These are phyloP conservation scores for Anolis apletophallus DNA, from an alignment of 2,797 vertebrate genomes.

Conservation along the genomic window DNA sequence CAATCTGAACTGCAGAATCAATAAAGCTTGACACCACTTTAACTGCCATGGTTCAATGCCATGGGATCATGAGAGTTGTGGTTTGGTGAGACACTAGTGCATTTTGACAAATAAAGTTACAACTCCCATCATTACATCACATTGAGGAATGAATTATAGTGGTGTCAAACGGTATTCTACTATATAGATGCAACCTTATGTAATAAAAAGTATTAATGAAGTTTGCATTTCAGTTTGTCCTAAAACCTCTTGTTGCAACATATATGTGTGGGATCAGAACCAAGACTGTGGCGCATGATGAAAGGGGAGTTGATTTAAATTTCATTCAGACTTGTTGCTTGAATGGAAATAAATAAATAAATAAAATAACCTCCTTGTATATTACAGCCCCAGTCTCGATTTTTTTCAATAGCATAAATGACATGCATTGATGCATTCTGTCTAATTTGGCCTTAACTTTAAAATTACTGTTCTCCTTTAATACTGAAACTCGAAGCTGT, in stretches of 20 bases:
- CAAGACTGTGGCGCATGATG: neutral
- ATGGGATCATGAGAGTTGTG: no score
- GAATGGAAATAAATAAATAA: neutral
- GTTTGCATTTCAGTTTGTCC: neutral
- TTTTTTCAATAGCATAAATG: neutral
- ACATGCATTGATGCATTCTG: neutral
- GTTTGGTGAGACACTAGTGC: no score
- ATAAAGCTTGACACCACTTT: no score
- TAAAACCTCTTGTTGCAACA: neutral
- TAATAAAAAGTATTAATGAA: neutral
- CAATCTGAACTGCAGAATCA: no score
- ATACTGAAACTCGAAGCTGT: neutral
- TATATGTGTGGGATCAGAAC: neutral
- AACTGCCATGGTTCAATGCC: no score
- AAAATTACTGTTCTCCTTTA: neutral
- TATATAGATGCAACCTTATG: no score
- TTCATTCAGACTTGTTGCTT: neutral
- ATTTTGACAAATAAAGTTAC: no score
- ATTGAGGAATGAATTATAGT: no score
- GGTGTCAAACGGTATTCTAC: no score
- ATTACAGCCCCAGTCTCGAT: neutral
- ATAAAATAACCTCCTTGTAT: neutral
- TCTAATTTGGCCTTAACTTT: neutral
- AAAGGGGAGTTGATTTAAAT: no score
- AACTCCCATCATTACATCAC: no score